Base-by-base conservation (phyloP, 2,113 vertebrate species). In the Chascanopsetta lugubris region DNA sequence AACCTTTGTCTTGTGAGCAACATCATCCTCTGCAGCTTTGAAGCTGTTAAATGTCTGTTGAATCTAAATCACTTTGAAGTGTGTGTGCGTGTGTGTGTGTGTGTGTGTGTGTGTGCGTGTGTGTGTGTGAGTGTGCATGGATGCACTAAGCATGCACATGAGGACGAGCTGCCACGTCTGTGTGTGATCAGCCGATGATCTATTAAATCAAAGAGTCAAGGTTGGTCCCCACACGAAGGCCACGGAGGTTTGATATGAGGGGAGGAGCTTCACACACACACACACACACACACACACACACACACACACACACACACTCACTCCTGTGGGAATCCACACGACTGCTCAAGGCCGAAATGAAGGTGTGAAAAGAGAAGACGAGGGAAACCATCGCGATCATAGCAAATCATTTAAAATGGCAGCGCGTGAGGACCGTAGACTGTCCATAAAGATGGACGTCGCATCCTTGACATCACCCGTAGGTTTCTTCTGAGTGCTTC, bases 161-260 rank as follows among this genome's bases (percentile, higher is more conserved):
- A 46, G 20, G 43, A 43, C 5, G 18, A 9, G n/a, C 5, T 6
- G 38, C 15, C 40, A 60, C 43, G 25, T 49, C 51, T 45, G 40
- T 40, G 60, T 40, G 79, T 61, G 67, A 84, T 84, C 69, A 66
- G 42, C 46, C 57, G n/a, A 6, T 29, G 1, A 58, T 42, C 69
- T 29, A 80, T 82, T 84, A 77, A 73, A 83, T 76, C 64, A 77
- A 64, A 85, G 73, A 86, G 73, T 79, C 66, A 58, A 77, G 70
- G 77, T 69, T 61, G 71, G 72, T 78, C 76, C 70, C 69, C 83
- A 61, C 48, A 32, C 8, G 5, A 30, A 30, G 29, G 40, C 72
- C 21, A 18, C 6, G 2, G 61, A 5, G 49, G 34, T 76, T 76
- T 64, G 78, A 61, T 49, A 25, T n/a, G n/a, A n/a, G n/a, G n/a